phyloP scores from a whole-genome alignment of 2,888 invertebrate species.

The Dryobotodes eremita region DNA sequence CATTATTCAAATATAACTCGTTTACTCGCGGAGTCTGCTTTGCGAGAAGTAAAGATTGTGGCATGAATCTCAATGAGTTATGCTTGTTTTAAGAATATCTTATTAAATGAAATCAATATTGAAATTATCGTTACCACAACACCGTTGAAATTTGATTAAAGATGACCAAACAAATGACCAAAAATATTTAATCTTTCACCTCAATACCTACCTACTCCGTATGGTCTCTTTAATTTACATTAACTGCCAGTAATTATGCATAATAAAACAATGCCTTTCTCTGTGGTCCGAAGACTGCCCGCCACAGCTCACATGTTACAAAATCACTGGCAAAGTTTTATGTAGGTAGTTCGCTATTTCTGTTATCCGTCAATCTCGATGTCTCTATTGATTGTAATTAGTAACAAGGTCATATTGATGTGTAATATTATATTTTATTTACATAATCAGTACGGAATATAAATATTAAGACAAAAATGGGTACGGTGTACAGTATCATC shows the following conservation, averaged over 20 bases:
- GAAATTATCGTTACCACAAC: slow-evolving; percentile 29
- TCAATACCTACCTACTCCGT: background rate
- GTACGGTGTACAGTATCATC: slow-evolving; percentile 56
- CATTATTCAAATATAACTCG: slow-evolving; percentile 60
- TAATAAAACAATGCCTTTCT: background rate
- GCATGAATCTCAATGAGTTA: slow-evolving; percentile 1
- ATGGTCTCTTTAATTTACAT: background rate
- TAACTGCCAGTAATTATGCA: background rate
- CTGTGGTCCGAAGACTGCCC: background rate
- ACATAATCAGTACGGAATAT: slow-evolving; percentile 65
- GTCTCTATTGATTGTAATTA: slow-evolving; percentile 28
- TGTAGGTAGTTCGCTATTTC: background rate
- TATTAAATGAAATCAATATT: slow-evolving; percentile 47
- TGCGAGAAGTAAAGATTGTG: slow-evolving; percentile 24
- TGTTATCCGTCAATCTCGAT: background rate
- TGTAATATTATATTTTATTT: slow-evolving; percentile 65
- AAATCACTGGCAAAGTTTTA: slow-evolving; percentile 10
- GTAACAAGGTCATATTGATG: slow-evolving; percentile 59
- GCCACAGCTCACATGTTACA: background rate
- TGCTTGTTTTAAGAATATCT: slow-evolving; percentile 39
- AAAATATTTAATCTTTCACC: slow-evolving; percentile 36
- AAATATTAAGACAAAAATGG: slow-evolving; percentile 59
- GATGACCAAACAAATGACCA: slow-evolving; percentile 50
- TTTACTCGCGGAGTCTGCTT: slow-evolving; percentile 42
- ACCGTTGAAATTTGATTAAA: slow-evolving; percentile 49